Evolutionary conservation across 2,888 invertebrate species (phyloP).

Genomic region (Incurvaria masculella): DNA sequence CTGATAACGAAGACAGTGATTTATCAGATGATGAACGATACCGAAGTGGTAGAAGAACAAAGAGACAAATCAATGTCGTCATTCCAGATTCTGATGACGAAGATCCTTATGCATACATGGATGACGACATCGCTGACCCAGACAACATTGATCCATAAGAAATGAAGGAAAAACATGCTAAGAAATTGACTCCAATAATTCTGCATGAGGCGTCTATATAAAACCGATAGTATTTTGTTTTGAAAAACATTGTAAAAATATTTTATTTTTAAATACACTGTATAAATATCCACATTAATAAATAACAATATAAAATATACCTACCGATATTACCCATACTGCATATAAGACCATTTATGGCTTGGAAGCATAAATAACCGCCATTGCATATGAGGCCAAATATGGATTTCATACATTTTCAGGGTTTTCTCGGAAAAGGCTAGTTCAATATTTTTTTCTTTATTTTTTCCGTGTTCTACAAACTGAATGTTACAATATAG

Average conservation of each 20-base stretch:
- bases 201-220: not conserved
- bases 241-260: not conserved
- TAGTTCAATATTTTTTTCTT: not conserved
- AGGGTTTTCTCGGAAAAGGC: not conserved
- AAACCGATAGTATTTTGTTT: not conserved
- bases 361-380: conserved; percentile 1
- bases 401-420: conserved; percentile 1
- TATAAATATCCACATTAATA: conserved; percentile 1
- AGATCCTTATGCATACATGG: not conserved
- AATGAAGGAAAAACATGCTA: not conserved
- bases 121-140: not conserved
- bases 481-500: not conserved
- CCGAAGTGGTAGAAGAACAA: not conserved
- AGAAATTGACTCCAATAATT: not conserved
- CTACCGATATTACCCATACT: conserved; percentile 1
- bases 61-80: not conserved
- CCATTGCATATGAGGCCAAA: conserved; percentile 1
- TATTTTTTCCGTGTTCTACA: not conserved
- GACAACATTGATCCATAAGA: not conserved
- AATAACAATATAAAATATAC: conserved; percentile 1
- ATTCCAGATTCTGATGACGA: not conserved
- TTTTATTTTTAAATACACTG: not conserved
- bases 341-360: conserved; percentile 1
- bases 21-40: not conserved
- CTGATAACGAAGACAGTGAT: conserved; percentile 4